Conservation (phyloP, 2,888 invertebrate genomes). For the Drosophila emarginata region DNA sequence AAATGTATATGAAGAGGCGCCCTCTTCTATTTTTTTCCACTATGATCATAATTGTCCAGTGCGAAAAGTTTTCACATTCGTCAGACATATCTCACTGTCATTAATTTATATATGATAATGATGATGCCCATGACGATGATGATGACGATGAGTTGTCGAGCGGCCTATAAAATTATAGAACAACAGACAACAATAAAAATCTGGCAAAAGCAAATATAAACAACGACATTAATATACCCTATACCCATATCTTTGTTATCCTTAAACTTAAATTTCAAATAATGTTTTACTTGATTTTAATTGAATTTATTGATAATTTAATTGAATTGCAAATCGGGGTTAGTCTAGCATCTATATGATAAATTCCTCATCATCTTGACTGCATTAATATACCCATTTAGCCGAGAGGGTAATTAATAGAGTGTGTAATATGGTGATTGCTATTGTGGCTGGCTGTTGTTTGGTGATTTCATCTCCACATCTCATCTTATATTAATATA, state of each 20-base stretch:
- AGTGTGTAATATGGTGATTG: conserved; percentile 30
- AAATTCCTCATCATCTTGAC: neutral
- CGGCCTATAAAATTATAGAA: conserved; percentile 49
- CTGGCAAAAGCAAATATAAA: neutral
- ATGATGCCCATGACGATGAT: conserved; percentile 30
- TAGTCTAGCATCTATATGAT: too few relatives aligned
- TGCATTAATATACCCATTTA: neutral
- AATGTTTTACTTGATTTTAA: too few relatives aligned
- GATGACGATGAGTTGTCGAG: conserved; percentile 8
- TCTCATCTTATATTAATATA: conserved; percentile 28
- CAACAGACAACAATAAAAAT: conserved; percentile 33
- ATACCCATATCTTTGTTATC: neutral
- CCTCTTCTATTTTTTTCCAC: neutral
- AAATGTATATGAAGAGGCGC: neutral
- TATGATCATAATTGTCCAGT: conserved; percentile 26
- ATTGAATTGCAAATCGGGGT: too few relatives aligned
- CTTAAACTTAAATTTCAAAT: too few relatives aligned
- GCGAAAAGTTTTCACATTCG: conserved; percentile 30
- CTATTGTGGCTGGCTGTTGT: conserved; percentile 42
- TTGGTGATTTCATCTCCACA: conserved; percentile 61
- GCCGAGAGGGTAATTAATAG: neutral
- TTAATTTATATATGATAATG: conserved; percentile 48
- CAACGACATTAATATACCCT: neutral
- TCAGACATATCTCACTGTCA: conserved; percentile 46
- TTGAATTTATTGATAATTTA: too few relatives aligned